Percentiles rank a stretch among this genome's conserved stretches.
Conservation (phyloP, 1,140 invertebrate genomes). For the Dendrolimus kikuchii region DNA sequence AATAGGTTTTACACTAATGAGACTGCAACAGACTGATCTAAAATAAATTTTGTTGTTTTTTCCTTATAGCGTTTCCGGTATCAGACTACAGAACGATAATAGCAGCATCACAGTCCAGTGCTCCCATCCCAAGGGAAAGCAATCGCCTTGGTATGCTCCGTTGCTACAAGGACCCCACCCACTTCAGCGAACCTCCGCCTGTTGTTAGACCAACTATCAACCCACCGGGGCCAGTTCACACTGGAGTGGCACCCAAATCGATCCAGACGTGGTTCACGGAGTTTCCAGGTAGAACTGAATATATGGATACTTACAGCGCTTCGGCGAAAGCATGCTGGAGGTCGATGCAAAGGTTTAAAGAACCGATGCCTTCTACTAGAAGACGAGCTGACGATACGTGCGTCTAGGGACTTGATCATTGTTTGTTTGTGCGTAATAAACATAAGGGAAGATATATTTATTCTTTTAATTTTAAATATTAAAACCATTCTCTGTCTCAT, state of each 20-base stretch:
- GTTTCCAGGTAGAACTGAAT: slow-evolving; percentile 73
- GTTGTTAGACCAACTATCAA: slow-evolving; percentile 46
- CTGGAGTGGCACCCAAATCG: slow-evolving; percentile 48
- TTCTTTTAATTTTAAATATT: slow-evolving; percentile 11
- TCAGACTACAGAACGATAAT: slow-evolving; percentile 51
- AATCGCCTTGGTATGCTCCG: slow-evolving; percentile 44
- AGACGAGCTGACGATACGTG: slow-evolving; percentile 67
- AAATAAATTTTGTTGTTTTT: slow-evolving; percentile 5
- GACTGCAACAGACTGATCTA: too few species aligned
- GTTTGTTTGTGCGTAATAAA: slow-evolving; percentile 19
- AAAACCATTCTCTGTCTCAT: background rate
- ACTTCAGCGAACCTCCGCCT: slow-evolving; percentile 46
- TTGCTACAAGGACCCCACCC: slow-evolving; percentile 57
- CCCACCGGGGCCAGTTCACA: slow-evolving; percentile 41
- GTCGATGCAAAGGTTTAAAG: slow-evolving; percentile 73
- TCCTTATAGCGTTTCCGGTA: slow-evolving; percentile 42
- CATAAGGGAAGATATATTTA: slow-evolving; percentile 38
- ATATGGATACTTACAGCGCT: slow-evolving; percentile 74
- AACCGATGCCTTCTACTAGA: slow-evolving; percentile 74
- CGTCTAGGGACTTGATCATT: slow-evolving; percentile 25
- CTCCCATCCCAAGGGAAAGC: slow-evolving; percentile 50
- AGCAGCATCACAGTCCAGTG: slow-evolving; percentile 48
- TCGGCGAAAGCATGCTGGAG: slow-evolving; percentile 73
- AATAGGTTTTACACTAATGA: too few species aligned
- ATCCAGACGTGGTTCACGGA: slow-evolving; percentile 68